phyloP scores from a whole-genome alignment of 2,888 invertebrate genomes.

The Drosophila austrosaltans region DNA sequence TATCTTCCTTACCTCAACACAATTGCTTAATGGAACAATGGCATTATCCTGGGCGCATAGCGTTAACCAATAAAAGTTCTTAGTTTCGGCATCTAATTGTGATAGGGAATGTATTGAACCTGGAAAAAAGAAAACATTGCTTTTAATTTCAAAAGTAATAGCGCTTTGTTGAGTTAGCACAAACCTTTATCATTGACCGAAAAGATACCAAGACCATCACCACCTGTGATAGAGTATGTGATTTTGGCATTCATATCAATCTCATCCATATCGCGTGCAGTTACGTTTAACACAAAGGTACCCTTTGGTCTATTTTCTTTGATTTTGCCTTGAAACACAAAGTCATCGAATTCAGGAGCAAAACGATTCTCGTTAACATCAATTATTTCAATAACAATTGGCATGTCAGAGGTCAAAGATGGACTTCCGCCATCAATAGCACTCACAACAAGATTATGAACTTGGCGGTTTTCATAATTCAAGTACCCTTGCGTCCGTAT shows the following conservation, averaged over 20 bases:
- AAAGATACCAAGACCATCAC: constrained; percentile 96
- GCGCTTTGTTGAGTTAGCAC: constrained; percentile 47
- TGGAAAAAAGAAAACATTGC: constrained; percentile 77
- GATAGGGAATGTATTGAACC: constrained; percentile 93
- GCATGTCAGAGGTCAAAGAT: constrained; percentile 90
- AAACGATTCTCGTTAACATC: constrained; percentile 97
- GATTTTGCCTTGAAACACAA: constrained; percentile 90
- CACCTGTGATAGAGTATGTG: constrained; percentile 93
- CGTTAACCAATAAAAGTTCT: constrained; percentile 95
- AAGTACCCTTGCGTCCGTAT: constrained; percentile 90
- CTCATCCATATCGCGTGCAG: constrained; percentile 91
- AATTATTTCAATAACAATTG: constrained; percentile 92
- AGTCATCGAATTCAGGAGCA: constrained; percentile 92
- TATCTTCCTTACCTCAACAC: constrained; percentile 88
- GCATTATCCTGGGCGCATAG: constrained; percentile 96
- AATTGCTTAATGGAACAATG: constrained; percentile 92
- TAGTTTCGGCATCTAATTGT: constrained; percentile 94
- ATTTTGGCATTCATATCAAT: constrained; percentile 92
- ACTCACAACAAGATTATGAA: constrained; percentile 93
- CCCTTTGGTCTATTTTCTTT: constrained; percentile 92
- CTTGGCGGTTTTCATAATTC: constrained; percentile 95
- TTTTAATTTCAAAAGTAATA: not conserved
- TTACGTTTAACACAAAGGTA: constrained; percentile 90
- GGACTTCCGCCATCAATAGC: constrained; percentile 95
- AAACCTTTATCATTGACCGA: constrained; percentile 94